Base-by-base conservation (phyloP, 2,113 vertebrate species). In the Chaenocephalus aceratus region DNA sequence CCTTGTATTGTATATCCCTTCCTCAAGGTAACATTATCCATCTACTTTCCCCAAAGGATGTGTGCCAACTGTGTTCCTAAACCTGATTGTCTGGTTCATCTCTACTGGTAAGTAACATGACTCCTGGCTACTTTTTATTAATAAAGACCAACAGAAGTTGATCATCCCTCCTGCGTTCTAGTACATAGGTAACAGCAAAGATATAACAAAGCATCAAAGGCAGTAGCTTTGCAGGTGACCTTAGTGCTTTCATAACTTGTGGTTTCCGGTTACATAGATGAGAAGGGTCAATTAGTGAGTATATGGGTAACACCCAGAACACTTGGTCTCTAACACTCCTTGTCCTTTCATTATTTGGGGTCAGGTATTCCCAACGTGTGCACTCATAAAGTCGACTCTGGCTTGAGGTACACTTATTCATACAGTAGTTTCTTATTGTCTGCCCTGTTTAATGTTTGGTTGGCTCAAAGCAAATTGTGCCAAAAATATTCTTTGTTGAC, bases 231-330 rank as follows among this genome's bases (percentile, higher is more conserved):
- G 59, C 63, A 72, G 44, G 58, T 70, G 63, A 73, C 59, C 62
- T 57, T 12, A 6, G 57, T 2, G 16, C 65, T 67, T 81, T 72
- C 56, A 45, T 77, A 80, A 84, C 30, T 54, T 21, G 6, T 8
- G 56, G 34, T 72, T 23, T 88, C 57, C 2, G 21, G 66, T 86
- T 83, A 85, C 69, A 57, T 1, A 62, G 44, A 61, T 46, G 54
- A 72, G 44, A 36, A 26, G 64, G 58, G 46, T 51, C 67, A 36
- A n/a, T 5, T 4, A 26, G 46, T 3, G 4, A n/a, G 36, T 10
- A 10, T 7, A 21, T 51, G 26, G 8, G 15, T 3, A 53, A 70
- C 45, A 34, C 30, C 44, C 26, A 65, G 9, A 16, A 57, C 58
- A 7, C 8, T 13, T 54, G 8, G 26, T 51, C 16, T 16, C 12